These are phyloP conservation scores for Choristoneura rosaceana DNA, from an alignment of 2,888 invertebrate species.

Conservation along the genomic window DNA sequence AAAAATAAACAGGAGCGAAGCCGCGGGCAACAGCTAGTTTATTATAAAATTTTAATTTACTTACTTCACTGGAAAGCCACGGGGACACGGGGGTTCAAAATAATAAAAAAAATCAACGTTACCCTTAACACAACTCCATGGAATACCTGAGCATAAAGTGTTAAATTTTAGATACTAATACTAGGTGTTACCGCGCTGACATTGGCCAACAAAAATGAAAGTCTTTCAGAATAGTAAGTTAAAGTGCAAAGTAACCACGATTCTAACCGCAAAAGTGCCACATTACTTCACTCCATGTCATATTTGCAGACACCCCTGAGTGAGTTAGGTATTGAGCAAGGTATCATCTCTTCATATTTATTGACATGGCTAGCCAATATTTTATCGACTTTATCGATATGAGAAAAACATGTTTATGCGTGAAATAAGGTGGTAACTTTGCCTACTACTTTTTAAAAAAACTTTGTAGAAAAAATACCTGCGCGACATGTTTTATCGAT, in stretches of 20 bases:
- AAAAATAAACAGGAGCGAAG: too few relatives aligned
- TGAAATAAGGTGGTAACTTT: background rate
- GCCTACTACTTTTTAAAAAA: background rate
- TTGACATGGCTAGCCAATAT: background rate
- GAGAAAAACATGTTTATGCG: slow-evolving; percentile 14
- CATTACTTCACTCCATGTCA: slow-evolving; percentile 16
- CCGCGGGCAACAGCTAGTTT: too few relatives aligned
- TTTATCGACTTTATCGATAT: slow-evolving; percentile 6
- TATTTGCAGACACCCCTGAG: background rate
- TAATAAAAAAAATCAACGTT: too few relatives aligned
- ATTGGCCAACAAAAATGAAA: slow-evolving; percentile 33
- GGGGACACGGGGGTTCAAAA: too few relatives aligned
- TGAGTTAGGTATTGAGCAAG: background rate
- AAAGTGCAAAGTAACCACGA: slow-evolving; percentile 22
- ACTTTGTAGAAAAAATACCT: background rate
- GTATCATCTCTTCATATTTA: background rate
- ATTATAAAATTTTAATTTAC: too few relatives aligned
- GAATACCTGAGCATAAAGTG: background rate
- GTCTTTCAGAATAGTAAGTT: slow-evolving; percentile 23
- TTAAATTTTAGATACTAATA: slow-evolving; percentile 12
- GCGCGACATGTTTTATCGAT: too few relatives aligned
- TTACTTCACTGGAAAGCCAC: too few relatives aligned
- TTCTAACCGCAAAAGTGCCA: slow-evolving; percentile 24
- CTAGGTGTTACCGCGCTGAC: slow-evolving; percentile 12
- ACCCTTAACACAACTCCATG: background rate